phyloP scores from a whole-genome alignment of 2,113 vertebrate species.

The Leptocoma aspasia region DNA sequence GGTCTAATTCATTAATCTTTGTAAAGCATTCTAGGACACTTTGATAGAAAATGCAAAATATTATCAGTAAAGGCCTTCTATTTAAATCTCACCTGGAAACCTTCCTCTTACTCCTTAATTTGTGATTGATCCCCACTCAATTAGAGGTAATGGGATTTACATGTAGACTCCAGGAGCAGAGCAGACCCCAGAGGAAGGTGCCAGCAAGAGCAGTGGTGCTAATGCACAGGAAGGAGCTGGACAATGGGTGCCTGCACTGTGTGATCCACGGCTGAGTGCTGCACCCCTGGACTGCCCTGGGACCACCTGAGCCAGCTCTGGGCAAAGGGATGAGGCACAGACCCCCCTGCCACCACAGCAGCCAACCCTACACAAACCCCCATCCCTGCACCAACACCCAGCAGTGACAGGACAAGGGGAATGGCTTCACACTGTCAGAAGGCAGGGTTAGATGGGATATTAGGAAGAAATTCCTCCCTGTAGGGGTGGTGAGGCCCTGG shows the following conservation, averaged over 20 bases:
- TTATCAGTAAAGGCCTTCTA: neutral
- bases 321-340: neutral
- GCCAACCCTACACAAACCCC: neutral
- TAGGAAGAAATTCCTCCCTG: neutral
- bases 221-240: neutral
- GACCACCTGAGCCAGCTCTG: neutral
- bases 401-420: neutral
- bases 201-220: neutral
- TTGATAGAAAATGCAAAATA: constrained; percentile 16
- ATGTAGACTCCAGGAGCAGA: neutral
- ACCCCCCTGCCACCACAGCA: rapidly evolving
- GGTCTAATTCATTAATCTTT: constrained; percentile 4
- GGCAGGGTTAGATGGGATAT: neutral
- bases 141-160: constrained; percentile 9
- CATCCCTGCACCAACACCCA: neutral
- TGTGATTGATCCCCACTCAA: neutral
- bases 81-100: constrained; percentile 36
- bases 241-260: neutral
- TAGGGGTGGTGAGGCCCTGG: neutral
- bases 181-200: neutral
- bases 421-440: neutral
- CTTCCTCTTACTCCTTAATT: neutral
- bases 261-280: neutral
- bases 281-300: neutral
- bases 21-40: neutral